A percentile compares a stretch with the other conserved stretches of the same genome.
phyloP scores from a whole-genome alignment of 2,888 invertebrate species.

The Melanchra persicariae region DNA sequence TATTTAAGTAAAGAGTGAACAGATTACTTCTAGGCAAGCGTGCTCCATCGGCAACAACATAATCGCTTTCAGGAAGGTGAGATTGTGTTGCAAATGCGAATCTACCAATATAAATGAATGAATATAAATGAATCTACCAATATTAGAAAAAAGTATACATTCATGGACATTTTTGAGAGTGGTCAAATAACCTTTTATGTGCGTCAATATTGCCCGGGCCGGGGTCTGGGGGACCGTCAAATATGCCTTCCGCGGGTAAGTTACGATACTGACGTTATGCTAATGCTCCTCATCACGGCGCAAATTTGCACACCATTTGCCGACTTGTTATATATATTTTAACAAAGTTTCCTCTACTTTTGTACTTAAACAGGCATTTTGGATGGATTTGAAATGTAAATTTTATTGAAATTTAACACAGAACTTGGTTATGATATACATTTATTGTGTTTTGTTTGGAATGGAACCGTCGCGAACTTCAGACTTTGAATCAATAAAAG shows the following conservation, averaged over 20 bases:
- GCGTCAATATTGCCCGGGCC: conserved; percentile 38
- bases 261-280: conserved; percentile 69
- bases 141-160: neutral
- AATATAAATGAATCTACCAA: too few species aligned
- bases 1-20: too few species aligned
- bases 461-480: neutral
- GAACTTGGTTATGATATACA: conserved; percentile 44
- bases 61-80: too few species aligned
- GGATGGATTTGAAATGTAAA: conserved; percentile 62
- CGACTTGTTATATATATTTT: conserved; percentile 67
- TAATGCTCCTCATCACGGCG: conserved; percentile 67
- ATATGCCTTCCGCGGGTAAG: conserved; percentile 62
- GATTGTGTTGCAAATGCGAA: too few species aligned
- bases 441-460: conserved; percentile 42
- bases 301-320: conserved; percentile 73
- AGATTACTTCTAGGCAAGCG: too few species aligned
- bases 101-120: too few species aligned
- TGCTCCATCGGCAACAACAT: too few species aligned
- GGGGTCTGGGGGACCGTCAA: conserved; percentile 58
- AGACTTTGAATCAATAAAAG: neutral
- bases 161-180: conserved; percentile 6
- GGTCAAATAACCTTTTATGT: conserved; percentile 41
- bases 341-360: conserved; percentile 67
- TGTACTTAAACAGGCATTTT: conserved; percentile 62
- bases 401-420: conserved; percentile 55